These are phyloP conservation scores for Sinotaia quadrata DNA, from an alignment of 2,888 invertebrate species.

Conservation along the genomic window DNA sequence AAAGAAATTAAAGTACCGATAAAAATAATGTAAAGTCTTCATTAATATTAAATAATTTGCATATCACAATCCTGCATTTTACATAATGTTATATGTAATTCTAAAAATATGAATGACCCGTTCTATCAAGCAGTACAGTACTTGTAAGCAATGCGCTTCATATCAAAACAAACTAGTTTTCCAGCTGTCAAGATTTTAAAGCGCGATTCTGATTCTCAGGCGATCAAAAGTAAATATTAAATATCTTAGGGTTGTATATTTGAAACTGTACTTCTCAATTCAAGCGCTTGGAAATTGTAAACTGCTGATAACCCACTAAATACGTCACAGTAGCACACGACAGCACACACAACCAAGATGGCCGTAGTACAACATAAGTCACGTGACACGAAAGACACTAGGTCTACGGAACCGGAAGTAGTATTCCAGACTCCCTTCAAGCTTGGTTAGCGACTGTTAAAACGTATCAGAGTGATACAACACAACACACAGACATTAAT, in stretches of 20 bases:
- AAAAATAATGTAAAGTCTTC: too few relatives aligned
- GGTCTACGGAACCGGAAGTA: conserved; percentile 12
- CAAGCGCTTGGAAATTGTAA: conserved; percentile 1
- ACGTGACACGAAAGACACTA: conserved; percentile 54
- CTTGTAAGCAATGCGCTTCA: too few relatives aligned
- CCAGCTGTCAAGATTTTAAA: conserved; percentile 3
- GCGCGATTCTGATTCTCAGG: neutral
- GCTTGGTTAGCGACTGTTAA: conserved; percentile 2
- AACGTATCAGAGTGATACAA: too few relatives aligned
- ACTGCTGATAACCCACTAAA: neutral
- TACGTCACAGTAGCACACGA: conserved; percentile 48
- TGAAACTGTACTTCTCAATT: conserved; percentile 2
- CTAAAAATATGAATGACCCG: too few relatives aligned
- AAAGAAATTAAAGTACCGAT: too few relatives aligned
- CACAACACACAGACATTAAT: too few relatives aligned
- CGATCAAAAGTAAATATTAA: neutral
- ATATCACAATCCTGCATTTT: too few relatives aligned
- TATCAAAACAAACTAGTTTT: neutral
- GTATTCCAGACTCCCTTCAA: neutral
- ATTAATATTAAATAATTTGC: too few relatives aligned
- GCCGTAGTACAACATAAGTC: conserved; percentile 63
- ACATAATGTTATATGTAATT: too few relatives aligned
- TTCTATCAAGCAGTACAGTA: too few relatives aligned
- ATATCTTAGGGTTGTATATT: neutral
- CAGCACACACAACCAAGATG: conserved; percentile 66